Evolutionary conservation across 2,888 invertebrate genomes (phyloP), one percentile per base, ranked within the genome.

Genomic region (Athalia rosae): DNA sequence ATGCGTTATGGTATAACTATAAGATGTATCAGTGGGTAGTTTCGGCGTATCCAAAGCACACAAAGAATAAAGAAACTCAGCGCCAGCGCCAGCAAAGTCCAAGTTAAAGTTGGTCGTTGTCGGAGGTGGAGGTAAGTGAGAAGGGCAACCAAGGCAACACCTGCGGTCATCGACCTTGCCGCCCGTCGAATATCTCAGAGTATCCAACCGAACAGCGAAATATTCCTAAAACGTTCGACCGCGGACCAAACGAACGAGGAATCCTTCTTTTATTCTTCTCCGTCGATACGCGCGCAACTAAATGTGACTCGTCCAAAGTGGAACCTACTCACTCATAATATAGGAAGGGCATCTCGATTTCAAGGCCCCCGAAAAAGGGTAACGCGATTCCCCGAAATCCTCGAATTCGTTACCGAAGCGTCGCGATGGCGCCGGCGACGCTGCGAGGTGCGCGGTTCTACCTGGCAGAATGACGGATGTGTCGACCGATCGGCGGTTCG

Each of bases 111-210:
- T 28, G 28, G 28, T 28, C 28, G 28, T 28, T 28, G 28, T 28
- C 28, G 28, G 28, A 28, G 28, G 28, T 28, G 71, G 56, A 71
- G 50, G 71, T 71, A 58, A 83, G 84, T 56, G 77, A 71, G 77
- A 69, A 69, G 77, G 69, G 76, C 76, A 64, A 62, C 76, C 76
- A 64, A 63, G 81, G 84, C 85, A 86, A 85, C 88, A 89, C 88
- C 89, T 88, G 88, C 89, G 89, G 89, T 89, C 89, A 85, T 87
- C 83, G 89, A 89, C 87, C 88, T 85, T 87, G 48, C 66, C 48
- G 66, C 74, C 61, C 74, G 74, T 74, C 59, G 74, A 74, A 74
- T 62, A 71, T 71, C 71, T 71, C 58, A 58, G 58, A 58, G 71
- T 50, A 58, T 13, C 71, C 71, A 71, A 71, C 71, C 71, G 71